Conservation (phyloP, 1,140 invertebrate species). For the Asbolus verrucosus region DNA sequence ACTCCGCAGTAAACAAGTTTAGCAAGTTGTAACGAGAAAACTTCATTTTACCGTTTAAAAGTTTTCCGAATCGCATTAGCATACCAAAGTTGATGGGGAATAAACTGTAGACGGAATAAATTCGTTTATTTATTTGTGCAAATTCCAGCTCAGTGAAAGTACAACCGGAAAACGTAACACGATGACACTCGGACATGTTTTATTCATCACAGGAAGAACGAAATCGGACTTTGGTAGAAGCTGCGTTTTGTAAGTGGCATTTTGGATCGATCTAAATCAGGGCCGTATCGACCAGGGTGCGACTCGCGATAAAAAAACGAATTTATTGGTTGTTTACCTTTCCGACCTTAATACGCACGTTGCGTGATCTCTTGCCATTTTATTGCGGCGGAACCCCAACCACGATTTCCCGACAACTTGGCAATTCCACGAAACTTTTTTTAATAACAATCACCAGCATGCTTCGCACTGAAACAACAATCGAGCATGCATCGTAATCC, state of each 20-base stretch:
- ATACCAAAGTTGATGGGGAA: constrained; percentile 46
- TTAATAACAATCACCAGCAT: neutral
- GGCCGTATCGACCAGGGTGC: neutral
- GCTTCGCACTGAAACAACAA: too few relatives aligned
- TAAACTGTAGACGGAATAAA: constrained; percentile 36
- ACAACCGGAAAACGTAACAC: constrained; percentile 4
- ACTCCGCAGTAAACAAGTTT: constrained; percentile 53
- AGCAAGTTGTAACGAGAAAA: constrained; percentile 56
- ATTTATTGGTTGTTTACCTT: constrained; percentile 17
- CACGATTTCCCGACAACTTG: constrained; percentile 9
- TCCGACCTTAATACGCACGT: constrained; percentile 16
- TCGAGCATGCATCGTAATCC: neutral
- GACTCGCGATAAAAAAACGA: neutral
- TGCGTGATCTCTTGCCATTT: constrained; percentile 10
- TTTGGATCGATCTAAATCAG: neutral
- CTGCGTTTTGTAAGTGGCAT: too few relatives aligned
- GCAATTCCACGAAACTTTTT: neutral
- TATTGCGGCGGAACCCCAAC: constrained; percentile 18
- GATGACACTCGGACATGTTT: constrained; percentile 11
- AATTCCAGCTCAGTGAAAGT: constrained; percentile 39
- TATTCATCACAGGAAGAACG: neutral
- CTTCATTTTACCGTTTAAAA: constrained; percentile 56
- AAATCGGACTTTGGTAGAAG: too few relatives aligned
- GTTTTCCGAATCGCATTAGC: constrained; percentile 55
- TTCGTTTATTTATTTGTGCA: constrained; percentile 39